Evolutionary conservation across 2,797 vertebrate species (phyloP).

Genomic region (Gymnodraco acuticeps): DNA sequence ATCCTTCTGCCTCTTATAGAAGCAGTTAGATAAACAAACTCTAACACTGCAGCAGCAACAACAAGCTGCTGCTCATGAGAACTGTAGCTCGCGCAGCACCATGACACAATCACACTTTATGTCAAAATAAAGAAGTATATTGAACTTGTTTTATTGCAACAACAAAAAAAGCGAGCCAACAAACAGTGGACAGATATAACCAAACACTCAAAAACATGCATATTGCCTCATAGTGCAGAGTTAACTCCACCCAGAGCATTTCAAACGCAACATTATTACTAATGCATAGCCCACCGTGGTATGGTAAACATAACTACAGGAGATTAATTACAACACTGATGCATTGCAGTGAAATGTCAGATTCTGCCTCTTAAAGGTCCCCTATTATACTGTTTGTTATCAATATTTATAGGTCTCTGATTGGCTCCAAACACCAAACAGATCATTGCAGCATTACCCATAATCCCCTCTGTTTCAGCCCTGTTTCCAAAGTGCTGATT

Average conservation of each 20-base stretch:
- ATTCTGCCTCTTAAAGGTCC: neutral
- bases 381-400: too few species aligned
- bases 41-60: constrained; percentile 10
- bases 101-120: constrained; percentile 3
- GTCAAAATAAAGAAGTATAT: constrained; percentile 8
- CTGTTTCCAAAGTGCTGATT: too few species aligned
- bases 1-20: constrained; percentile 3
- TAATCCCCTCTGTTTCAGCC: too few species aligned
- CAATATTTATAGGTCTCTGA: too few species aligned
- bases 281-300: neutral
- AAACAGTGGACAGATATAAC: neutral
- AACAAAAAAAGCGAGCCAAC: neutral
- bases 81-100: neutral
- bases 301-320: neutral
- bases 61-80: constrained; percentile 30
- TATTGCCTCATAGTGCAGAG: too few species aligned
- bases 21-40: constrained; percentile 1
- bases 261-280: neutral
- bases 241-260: neutral
- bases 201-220: neutral
- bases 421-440: too few species aligned
- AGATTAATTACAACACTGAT: neutral
- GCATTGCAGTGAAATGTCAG: constrained; percentile 24
- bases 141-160: neutral
- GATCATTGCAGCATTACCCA: too few species aligned